Base-by-base conservation (phyloP, 1,140 invertebrate genomes). In the Macrosteles quadrilineatus region DNA sequence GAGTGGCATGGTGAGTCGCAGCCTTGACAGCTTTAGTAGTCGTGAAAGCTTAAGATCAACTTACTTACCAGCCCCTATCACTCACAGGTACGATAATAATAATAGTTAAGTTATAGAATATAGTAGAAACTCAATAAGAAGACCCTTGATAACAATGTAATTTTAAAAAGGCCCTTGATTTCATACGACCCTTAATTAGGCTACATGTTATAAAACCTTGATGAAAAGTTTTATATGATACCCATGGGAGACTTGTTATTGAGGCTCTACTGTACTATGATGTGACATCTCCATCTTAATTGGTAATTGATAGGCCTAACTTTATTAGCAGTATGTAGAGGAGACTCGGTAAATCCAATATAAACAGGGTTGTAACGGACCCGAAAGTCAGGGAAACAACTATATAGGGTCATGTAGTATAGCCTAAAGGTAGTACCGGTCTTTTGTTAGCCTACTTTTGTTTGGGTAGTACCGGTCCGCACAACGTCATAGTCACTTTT, bases 41-140 rank as follows among this genome's bases (percentile, higher is more conserved):
- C 67, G 57, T 68, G 71, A 72, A 31, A 68, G 66, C 21, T 64
- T 72, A 27, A 62, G 65, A n/a, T 68, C 71, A 12, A 36, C 67
- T 68, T 71, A 68, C 57, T 62, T 75, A 14, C 74, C 74, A 17
- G 53, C 72, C 6, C 74, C 74, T 17, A 65, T 72, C 4, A 75
- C 74, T 53, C 72, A 73, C 40, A 67, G 71, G 74, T 75, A n/a
- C n/a, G n/a, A n/a, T n/a, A n/a, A n/a, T n/a, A n/a, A n/a, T n/a
- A n/a, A n/a, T n/a, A n/a, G n/a, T n/a, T n/a, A n/a, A n/a, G n/a
- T n/a, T n/a, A n/a, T n/a, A n/a, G n/a, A n/a, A n/a, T n/a, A n/a
- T 62, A 57, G 17, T 17, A 57, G 17, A 17, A 6, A 9, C 6
- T 9, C 36, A 9, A 17, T 40, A 9, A 17, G 17, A 40, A 40